Evolutionary conservation across 2,797 vertebrate species (phyloP), one percentile per base, ranked within the genome.

Genomic region (Limosa lapponica): DNA sequence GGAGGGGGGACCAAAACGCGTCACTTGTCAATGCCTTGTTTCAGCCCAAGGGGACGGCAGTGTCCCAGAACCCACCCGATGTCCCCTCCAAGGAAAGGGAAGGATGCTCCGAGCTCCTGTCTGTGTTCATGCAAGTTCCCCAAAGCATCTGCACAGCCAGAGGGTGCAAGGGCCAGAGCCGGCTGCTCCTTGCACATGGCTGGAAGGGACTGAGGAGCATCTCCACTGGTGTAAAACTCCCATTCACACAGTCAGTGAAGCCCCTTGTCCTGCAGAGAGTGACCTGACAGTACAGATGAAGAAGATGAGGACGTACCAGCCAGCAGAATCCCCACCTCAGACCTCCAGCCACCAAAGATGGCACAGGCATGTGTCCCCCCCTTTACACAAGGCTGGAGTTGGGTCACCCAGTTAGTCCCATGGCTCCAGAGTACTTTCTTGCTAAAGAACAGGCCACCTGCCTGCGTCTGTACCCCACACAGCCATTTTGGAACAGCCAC

Each of bases 401-500:
- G 22, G 41, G 48, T 34, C 36, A 30, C 43, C 30, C 52, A 30
- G 30, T 10, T 20, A 78, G 34, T 25, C 66, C 15, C 23, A 34
- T 2, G 8, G 32, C n/a, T 61, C 49, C 18, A 22, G 30, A 32
- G 34, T 10, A 6, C 27, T 49, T n/a, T 69, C 28, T 61, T 32
- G 9, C 37, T 37, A 12, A 62, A 48, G 70, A 67, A 49, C 27
- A 67, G 34, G 20, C 22, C 52, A 4, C n/a, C 17, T 17, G 34
- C 25, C 24, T 22, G 24, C 2, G 1, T 37, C 66, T 28, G n/a
- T 25, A 36, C 36, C 0, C 0, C 48, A n/a, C 0, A 0, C 7
- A 67, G 65, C 19, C 43, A 11, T 10, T 57, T 5, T 18, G 48
- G 69, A 65, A 11, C 37, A 52, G 55, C 16, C 44, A n/a, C 32